Base-by-base conservation (phyloP, 2,797 vertebrate genomes). In the Sorex maritimensis region DNA sequence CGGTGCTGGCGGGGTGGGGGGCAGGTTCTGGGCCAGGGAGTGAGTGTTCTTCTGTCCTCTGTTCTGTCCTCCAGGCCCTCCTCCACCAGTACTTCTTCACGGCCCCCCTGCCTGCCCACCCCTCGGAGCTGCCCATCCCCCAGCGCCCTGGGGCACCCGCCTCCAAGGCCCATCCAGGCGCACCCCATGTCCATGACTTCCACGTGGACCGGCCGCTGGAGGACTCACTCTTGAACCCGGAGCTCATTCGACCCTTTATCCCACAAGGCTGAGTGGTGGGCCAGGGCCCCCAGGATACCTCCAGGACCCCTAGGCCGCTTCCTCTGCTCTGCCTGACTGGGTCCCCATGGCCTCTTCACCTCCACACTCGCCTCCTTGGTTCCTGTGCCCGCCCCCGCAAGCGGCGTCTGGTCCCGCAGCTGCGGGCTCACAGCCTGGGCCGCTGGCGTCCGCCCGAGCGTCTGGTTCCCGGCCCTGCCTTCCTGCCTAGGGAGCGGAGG, bases 51-150 rank as follows among this genome's bases (percentile, higher is more conserved):
- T 30, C 52, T 71, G 2, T 38, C 6, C 8, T n/a, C 81, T 68
- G 4, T 52, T 13, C 21, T 52, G 96, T 19, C 44, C 80, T 21
- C 2, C 96, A 99, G 99, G 99, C 99, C 24, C 98, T 99, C 41
- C 98, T 99, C 88, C 99, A 99, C 92, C 98, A 98, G 0, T 99
- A 98, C 97, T 99, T 99, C 98, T 99, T 99, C 97, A 98, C 98
- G 0, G 97, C 98, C 19, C 99, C 99, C 4, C 97, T 99, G 81
- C 99, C 99, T 0, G 99, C 99, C 72, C 99, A 99, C 95, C 99
- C 99, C 96, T 99, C 98, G 0, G 99, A 99, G 97, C 98, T 99
- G 63, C 99, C 99, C 21, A 98, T 99, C 81, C 99, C 99, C 86
- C 98, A 98, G 95, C 97, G 98, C 8, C 98, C 98, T 21, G 98